Conservation (phyloP, 2,113 vertebrate species). For the Dissostichus mawsoni region DNA sequence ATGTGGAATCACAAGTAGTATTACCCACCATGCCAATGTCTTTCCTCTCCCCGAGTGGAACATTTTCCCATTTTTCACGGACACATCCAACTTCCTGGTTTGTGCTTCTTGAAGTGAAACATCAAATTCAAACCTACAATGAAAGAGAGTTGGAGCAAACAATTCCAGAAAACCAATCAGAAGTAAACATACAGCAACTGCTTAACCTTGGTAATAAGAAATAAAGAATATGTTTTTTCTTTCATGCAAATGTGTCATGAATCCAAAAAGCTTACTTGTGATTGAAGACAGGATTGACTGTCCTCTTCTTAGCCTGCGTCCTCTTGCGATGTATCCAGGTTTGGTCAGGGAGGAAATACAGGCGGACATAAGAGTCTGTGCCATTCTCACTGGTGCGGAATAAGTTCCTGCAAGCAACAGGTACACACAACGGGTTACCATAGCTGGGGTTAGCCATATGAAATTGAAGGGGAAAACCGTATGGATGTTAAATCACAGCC, state of each 20-base stretch:
- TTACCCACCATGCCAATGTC: slow-evolving; percentile 91
- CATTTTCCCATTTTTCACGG: slow-evolving; percentile 92
- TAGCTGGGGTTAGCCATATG: neutral
- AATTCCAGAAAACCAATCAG: neutral
- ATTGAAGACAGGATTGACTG: slow-evolving; percentile 89
- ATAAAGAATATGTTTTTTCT: neutral
- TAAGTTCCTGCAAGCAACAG: slow-evolving; percentile 84
- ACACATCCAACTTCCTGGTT: slow-evolving; percentile 89
- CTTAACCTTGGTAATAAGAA: neutral
- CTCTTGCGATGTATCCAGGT: slow-evolving; percentile 90
- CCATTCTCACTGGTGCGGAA: slow-evolving; percentile 86
- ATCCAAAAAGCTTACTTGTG: slow-evolving; percentile 86
- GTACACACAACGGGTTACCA: neutral
- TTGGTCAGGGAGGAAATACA: slow-evolving; percentile 95
- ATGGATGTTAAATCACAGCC: neutral
- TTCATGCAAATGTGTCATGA: neutral
- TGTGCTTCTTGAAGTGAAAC: slow-evolving; percentile 87
- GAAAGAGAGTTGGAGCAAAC: neutral
- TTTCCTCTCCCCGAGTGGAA: slow-evolving; percentile 90
- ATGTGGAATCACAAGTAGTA: neutral
- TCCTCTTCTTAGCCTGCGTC: slow-evolving; percentile 91
- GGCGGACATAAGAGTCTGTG: slow-evolving; percentile 91
- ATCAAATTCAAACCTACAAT: slow-evolving; percentile 91
- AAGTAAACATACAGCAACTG: neutral
- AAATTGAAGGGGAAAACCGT: neutral